Percentiles rank a stretch among this genome's conserved stretches.
Evolutionary conservation across 2,113 vertebrate species (phyloP).

Genomic region (Motacilla tschutschensis): DNA sequence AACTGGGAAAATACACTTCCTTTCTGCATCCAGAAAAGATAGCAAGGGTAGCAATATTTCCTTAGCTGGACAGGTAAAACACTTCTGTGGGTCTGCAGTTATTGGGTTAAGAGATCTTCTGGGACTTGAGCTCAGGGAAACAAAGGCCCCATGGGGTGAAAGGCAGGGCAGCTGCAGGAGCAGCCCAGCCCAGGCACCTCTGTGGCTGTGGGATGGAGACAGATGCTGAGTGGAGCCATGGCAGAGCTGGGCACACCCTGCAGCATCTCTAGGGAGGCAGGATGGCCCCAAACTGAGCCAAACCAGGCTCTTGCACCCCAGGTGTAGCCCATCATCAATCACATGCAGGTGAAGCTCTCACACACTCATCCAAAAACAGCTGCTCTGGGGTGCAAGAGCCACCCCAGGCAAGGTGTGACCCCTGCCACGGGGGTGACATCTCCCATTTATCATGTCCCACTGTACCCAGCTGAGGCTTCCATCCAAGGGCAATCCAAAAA

Average conservation of each 20-base stretch:
- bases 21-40: neutral
- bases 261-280: accelerated
- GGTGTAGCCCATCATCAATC: neutral
- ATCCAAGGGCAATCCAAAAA: neutral
- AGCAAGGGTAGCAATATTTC: neutral
- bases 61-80: neutral
- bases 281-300: neutral
- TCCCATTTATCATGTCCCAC: neutral
- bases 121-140: neutral
- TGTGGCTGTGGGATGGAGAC: accelerated
- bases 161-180: neutral
- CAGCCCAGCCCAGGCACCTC: neutral
- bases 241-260: neutral
- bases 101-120: neutral
- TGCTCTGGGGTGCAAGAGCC: neutral
- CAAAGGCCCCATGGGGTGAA: neutral
- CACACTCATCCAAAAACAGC: neutral
- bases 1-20: neutral
- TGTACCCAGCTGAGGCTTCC: neutral
- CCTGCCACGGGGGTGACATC: neutral
- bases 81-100: neutral
- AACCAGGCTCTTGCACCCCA: neutral
- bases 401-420: neutral
- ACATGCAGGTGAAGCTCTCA: neutral
- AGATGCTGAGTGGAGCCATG: neutral